These are phyloP conservation scores for Lacanobia oleracea DNA, from an alignment of 2,888 invertebrate genomes.

Conservation along the genomic window DNA sequence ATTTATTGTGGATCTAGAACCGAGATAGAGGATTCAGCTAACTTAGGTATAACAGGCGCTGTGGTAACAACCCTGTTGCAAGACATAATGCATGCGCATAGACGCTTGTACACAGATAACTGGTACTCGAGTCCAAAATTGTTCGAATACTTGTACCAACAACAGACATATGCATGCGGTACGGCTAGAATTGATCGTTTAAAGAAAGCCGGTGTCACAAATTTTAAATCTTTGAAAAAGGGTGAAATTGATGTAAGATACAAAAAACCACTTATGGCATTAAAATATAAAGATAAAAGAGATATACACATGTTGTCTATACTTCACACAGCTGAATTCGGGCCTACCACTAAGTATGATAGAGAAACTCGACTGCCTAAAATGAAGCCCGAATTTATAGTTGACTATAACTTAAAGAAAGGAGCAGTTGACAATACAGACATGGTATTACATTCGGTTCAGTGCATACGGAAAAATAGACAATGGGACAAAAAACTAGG, in stretches of 20 bases:
- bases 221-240: not conserved
- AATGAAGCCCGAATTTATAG: conserved; percentile 26
- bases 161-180: conserved; percentile 3
- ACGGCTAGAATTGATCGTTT: not conserved
- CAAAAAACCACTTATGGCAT: conserved; percentile 9
- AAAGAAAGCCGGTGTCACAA: too few relatives aligned
- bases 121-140: conserved; percentile 9
- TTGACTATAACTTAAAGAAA: conserved; percentile 26
- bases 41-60: conserved; percentile 18
- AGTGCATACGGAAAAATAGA: conserved; percentile 3
- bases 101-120: conserved; percentile 2
- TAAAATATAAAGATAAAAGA: conserved; percentile 14
- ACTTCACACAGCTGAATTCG: conserved; percentile 19
- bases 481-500: not conserved
- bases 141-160: not conserved
- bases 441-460: conserved; percentile 16
- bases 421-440: conserved; percentile 19
- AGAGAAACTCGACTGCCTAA: conserved; percentile 13
- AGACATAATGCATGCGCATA: not conserved
- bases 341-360: conserved; percentile 13
- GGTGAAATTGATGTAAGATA: conserved; percentile 1
- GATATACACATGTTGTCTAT: conserved; percentile 18
- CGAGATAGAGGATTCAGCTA: not conserved
- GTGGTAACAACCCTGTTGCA: not conserved
- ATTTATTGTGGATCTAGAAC: conserved; percentile 6